These are phyloP conservation scores for Diplolepis rosae DNA, from an alignment of 2,888 invertebrate species.

Conservation along the genomic window DNA sequence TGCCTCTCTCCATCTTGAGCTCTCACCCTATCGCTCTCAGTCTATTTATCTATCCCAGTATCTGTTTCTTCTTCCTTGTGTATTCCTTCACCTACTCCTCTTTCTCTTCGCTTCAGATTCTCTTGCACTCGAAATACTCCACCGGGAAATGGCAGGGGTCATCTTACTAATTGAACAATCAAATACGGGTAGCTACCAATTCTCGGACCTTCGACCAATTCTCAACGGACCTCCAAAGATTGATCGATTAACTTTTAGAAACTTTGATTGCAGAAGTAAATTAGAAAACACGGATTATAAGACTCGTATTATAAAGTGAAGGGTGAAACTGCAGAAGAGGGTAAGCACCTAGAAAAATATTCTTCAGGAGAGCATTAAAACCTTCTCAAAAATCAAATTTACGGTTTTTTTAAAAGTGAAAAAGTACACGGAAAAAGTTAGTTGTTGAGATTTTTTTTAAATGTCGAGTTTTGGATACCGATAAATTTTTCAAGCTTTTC, in stretches of 20 bases:
- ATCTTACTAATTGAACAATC: conserved; percentile 74
- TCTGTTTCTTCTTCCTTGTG: conserved; percentile 20
- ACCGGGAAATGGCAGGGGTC: conserved; percentile 64
- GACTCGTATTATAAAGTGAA: too few relatives aligned
- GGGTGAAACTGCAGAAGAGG: too few relatives aligned
- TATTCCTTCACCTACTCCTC: conserved; percentile 50
- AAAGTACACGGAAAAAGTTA: too few relatives aligned
- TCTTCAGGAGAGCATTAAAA: too few relatives aligned
- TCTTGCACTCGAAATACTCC: conserved; percentile 47
- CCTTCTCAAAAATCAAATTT: too few relatives aligned
- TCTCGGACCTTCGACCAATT: conserved; percentile 55
- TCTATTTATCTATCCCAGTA: conserved; percentile 34
- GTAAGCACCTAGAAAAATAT: too few relatives aligned
- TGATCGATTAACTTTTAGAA: conserved; percentile 67
- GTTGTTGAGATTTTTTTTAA: too few relatives aligned
- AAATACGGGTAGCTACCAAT: conserved; percentile 69
- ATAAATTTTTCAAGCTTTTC: too few relatives aligned
- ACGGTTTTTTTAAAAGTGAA: too few relatives aligned
- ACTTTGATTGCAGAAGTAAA: conserved; percentile 63
- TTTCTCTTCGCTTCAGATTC: conserved; percentile 50
- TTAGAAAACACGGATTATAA: conserved; percentile 48
- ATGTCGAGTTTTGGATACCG: too few relatives aligned
- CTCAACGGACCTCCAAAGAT: conserved; percentile 61
- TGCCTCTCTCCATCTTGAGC: conserved; percentile 41
- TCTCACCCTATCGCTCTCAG: conserved; percentile 33